Evolutionary conservation across 2,888 invertebrate genomes (phyloP).

Genomic region (Phyllotreta striolata): DNA sequence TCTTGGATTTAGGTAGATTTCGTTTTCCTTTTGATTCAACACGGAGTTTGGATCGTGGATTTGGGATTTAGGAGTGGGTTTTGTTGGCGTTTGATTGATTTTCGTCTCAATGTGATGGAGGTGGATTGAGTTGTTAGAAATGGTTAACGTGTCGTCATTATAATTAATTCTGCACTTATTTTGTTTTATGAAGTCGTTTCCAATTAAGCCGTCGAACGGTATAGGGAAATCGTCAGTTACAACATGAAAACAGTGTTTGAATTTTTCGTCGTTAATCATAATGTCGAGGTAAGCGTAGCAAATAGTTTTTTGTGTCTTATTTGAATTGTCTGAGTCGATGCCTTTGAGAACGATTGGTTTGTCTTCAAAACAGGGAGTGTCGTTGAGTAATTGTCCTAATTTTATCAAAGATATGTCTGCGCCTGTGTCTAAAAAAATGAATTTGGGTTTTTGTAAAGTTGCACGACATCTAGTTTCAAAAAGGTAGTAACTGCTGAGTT

Average conservation of each 20-base stretch:
- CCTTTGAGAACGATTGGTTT: neutral
- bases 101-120: neutral
- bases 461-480: neutral
- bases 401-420: neutral
- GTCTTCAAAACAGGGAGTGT: neutral
- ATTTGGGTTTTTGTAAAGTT: neutral
- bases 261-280: neutral
- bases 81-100: slow-evolving; percentile 17
- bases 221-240: slow-evolving; percentile 1
- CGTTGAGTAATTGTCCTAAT: neutral
- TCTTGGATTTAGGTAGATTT: neutral
- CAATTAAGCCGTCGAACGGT: neutral
- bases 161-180: no score
- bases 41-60: neutral
- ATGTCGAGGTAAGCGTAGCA: neutral
- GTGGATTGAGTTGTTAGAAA: no score
- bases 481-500: neutral
- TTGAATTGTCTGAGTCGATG: neutral
- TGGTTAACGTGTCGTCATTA: no score
- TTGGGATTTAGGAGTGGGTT: neutral
- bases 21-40: neutral
- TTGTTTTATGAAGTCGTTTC: no score
- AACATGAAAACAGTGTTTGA: neutral
- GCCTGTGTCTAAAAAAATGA: neutral
- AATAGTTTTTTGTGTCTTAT: neutral